These are phyloP conservation scores for Plectrocnemia conspersa DNA, from an alignment of 1,140 invertebrate genomes.

Conservation along the genomic window DNA sequence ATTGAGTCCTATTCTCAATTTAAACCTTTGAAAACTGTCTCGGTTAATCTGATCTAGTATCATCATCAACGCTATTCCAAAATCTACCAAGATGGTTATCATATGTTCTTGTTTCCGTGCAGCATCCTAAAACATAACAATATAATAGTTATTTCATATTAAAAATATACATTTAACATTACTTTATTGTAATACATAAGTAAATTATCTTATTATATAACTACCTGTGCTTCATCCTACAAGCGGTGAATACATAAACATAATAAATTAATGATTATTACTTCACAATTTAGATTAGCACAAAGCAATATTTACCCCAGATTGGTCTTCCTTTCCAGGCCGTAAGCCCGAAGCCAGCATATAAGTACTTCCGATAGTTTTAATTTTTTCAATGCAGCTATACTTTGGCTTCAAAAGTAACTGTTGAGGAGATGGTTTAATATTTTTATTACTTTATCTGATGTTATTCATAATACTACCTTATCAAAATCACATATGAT, in stretches of 20 bases:
- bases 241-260: background rate
- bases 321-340: constrained; percentile 76
- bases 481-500: constrained; percentile 99
- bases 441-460: background rate
- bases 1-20: constrained; percentile 86
- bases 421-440: no score
- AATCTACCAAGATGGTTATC: constrained; percentile 86
- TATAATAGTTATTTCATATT: constrained; percentile 11
- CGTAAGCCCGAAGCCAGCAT: constrained; percentile 94
- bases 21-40: constrained; percentile 94
- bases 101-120: constrained; percentile 78
- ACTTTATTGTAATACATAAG: background rate
- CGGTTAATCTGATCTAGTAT: constrained; percentile 92
- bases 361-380: constrained; percentile 97
- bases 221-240: constrained; percentile 12
- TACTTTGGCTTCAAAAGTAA: constrained; percentile 90
- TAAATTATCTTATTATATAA: no score
- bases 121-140: constrained; percentile 55
- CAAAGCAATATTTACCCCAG: constrained; percentile 51
- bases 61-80: constrained; percentile 86
- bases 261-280: background rate
- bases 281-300: constrained; percentile 1
- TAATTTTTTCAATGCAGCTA: constrained; percentile 96
- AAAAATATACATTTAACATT: background rate
- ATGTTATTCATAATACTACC: constrained; percentile 53